Conservation (phyloP, 2,888 invertebrate species). For the Tenthredo livida region DNA sequence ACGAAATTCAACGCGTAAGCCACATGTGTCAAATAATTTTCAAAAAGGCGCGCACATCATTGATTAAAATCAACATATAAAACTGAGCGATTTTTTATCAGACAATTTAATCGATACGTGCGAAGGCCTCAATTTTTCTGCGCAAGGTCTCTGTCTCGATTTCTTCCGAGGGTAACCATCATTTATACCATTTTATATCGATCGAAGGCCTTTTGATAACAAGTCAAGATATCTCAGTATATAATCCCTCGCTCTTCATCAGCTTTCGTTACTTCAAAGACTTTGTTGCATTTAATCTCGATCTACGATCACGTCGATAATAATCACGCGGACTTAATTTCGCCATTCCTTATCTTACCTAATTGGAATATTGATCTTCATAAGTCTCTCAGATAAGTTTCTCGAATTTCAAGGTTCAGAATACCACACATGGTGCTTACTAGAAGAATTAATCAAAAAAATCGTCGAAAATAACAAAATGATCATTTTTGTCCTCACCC, state of each 20-base stretch:
- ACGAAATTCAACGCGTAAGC: neutral
- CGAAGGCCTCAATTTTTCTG: neutral
- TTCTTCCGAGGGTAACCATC: neutral
- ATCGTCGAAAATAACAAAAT: neutral
- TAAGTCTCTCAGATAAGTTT: neutral
- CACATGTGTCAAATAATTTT: neutral
- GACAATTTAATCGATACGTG: neutral
- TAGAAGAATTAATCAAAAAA: neutral
- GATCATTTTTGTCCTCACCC: neutral
- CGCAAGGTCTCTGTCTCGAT: neutral
- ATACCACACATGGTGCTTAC: neutral
- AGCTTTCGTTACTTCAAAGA: neutral
- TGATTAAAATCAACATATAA: conserved; percentile 1
- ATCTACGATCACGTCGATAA: neutral
- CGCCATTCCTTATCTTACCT: neutral
- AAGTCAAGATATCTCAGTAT: neutral
- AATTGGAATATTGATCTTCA: neutral
- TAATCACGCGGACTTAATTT: neutral
- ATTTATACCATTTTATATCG: neutral
- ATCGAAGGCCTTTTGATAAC: neutral
- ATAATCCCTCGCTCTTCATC: neutral
- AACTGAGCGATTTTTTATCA: neutral
- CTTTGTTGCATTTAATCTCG: neutral
- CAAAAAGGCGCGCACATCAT: neutral
- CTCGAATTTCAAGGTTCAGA: neutral